phyloP scores from a whole-genome alignment of 2,113 vertebrate genomes.

The Tringa solitaria region DNA sequence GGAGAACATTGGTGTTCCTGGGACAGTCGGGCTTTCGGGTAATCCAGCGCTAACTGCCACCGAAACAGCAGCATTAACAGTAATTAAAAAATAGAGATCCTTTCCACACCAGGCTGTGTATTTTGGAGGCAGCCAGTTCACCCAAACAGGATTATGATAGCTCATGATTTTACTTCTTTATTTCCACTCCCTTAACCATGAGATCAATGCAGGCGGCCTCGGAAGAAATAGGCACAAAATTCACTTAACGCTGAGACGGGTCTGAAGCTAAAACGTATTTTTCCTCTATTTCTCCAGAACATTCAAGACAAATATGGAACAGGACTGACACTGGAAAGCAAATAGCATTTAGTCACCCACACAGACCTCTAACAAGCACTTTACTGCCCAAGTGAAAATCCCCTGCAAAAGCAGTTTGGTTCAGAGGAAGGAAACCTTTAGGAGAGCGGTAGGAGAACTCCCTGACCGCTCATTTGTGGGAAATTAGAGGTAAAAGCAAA shows the following conservation, averaged over 20 bases:
- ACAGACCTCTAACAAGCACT: slow-evolving; percentile 6
- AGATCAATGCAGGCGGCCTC: background rate
- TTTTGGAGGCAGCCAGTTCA: background rate
- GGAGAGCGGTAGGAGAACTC: background rate
- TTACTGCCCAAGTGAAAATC: background rate
- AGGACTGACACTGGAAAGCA: background rate
- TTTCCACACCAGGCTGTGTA: background rate
- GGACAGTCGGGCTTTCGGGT: background rate
- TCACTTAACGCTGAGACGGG: background rate
- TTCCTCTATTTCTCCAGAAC: background rate
- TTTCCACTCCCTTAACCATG: background rate
- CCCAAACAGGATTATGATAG: background rate
- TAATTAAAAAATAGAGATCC: slow-evolving; percentile 2
- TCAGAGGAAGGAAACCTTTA: slow-evolving; percentile 13
- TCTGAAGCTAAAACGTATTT: background rate
- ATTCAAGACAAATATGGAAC: background rate
- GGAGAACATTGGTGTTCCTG: background rate
- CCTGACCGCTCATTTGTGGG: slow-evolving; percentile 1
- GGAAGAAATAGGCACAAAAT: background rate
- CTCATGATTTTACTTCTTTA: background rate
- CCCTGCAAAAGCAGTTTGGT: background rate
- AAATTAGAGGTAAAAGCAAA: slow-evolving; percentile 35
- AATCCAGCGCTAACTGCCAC: background rate
- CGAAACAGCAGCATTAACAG: background rate
- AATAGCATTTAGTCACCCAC: slow-evolving; percentile 8